phyloP scores from a whole-genome alignment of 2,797 vertebrate genomes.

The Microctenopoma lineatum region DNA sequence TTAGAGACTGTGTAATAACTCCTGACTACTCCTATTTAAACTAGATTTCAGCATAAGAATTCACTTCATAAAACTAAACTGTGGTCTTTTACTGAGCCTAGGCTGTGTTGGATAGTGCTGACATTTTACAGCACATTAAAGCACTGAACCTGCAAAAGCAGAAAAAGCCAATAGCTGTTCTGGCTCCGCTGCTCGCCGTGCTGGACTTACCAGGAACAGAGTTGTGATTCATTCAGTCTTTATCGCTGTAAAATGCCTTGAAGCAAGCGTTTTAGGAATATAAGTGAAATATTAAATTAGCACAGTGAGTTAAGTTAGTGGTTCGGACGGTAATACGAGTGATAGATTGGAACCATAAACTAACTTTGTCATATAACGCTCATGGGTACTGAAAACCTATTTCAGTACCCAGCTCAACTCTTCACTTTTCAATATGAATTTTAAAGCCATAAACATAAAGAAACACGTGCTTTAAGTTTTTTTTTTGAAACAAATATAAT shows the following conservation, averaged over 20 bases:
- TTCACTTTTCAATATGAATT: not conserved
- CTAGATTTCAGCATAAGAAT: not conserved
- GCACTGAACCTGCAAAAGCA: conserved; percentile 25
- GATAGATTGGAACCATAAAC: not conserved
- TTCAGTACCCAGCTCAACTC: not conserved
- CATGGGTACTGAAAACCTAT: not conserved
- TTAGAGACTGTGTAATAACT: not conserved
- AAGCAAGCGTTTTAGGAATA: not conserved
- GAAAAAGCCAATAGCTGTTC: conserved; percentile 29
- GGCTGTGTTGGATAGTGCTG: conserved; percentile 12
- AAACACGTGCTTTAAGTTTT: too few species aligned
- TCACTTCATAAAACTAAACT: not conserved
- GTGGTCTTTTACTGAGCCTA: conserved; percentile 14
- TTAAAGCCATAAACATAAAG: conserved; percentile 8
- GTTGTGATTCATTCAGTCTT: not conserved
- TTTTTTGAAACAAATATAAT: too few species aligned
- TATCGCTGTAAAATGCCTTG: conserved; percentile 12
- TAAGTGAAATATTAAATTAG: not conserved
- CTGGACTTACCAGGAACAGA: not conserved
- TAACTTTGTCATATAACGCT: too few species aligned
- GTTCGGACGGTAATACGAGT: not conserved
- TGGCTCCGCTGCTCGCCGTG: conserved; percentile 23
- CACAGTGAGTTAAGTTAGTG: too few species aligned
- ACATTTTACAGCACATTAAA: conserved; percentile 36
- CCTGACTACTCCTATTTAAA: not conserved